phyloP scores from a whole-genome alignment of 2,113 vertebrate genomes.

The Catagonus wagneri region DNA sequence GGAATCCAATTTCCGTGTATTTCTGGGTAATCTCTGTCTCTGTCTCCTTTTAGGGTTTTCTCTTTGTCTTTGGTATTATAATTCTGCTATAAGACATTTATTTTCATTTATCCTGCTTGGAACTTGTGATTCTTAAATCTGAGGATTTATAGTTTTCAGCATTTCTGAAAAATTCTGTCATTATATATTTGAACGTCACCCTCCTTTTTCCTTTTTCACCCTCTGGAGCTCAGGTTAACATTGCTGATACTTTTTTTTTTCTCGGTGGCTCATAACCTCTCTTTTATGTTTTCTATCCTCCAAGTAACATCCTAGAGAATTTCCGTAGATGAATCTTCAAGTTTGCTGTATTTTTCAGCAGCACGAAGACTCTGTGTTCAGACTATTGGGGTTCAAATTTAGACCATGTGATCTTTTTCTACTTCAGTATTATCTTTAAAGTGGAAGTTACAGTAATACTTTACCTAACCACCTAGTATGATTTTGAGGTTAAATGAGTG shows the following conservation, averaged over 20 bases:
- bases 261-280: background rate
- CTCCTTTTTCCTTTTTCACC: background rate
- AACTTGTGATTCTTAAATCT: background rate
- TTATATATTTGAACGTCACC: background rate
- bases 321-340: background rate
- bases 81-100: background rate
- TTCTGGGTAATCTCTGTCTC: background rate
- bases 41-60: background rate
- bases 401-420: background rate
- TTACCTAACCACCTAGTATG: background rate
- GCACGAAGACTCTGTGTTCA: background rate
- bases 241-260: no score
- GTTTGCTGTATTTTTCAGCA: no score
- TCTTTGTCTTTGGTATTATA: constrained; percentile 12
- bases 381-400: background rate
- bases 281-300: background rate
- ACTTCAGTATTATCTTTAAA: background rate
- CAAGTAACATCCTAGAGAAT: no score
- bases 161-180: background rate
- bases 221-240: background rate
- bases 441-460: background rate
- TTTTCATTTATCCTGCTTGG: background rate
- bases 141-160: background rate
- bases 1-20: background rate
- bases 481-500: background rate